Percentiles rank a stretch among this genome's conserved stretches.
phyloP scores from a whole-genome alignment of 35 echinoderm and acorn worm species.

The Ophioderma brevispina region DNA sequence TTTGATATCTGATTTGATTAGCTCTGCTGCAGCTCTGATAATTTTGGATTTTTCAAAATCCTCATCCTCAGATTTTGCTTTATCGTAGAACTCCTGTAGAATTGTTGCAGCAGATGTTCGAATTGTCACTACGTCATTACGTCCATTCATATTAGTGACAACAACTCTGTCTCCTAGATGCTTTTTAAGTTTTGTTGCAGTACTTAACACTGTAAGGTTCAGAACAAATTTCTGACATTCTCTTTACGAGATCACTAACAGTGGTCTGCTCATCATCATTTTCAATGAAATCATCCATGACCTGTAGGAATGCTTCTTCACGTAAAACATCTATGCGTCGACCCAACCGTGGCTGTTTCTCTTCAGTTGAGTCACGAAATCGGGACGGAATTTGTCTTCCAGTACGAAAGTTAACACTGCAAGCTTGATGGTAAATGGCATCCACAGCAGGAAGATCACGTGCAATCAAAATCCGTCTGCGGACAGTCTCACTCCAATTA shows the following conservation, averaged over 20 bases:
- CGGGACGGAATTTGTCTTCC: not conserved
- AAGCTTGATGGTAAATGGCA: constrained; percentile 52
- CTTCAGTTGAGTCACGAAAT: not conserved
- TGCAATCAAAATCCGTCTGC: no score
- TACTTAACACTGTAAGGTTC: no score
- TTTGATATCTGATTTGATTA: constrained; percentile 50
- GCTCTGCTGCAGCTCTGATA: constrained; percentile 33
- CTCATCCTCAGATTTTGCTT: not conserved
- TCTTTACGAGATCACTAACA: constrained; percentile 51
- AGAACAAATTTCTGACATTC: constrained; percentile 39
- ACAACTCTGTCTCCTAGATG: constrained; percentile 21
- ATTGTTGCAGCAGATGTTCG: constrained; percentile 1
- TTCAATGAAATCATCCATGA: constrained; percentile 27
- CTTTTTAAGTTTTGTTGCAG: constrained; percentile 21
- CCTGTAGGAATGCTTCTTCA: not conserved
- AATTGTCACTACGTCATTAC: constrained; percentile 51
- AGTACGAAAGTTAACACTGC: constrained; percentile 32
- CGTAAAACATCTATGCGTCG: not conserved
- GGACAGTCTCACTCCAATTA: not conserved
- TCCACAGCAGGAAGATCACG: constrained; percentile 26
- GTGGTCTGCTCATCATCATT: constrained; percentile 74
- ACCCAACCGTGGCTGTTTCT: not conserved
- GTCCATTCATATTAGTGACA: constrained; percentile 59
- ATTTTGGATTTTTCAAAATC: constrained; percentile 30
- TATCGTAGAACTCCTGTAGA: constrained; percentile 49